Percentiles rank a stretch among this genome's conserved stretches.
Evolutionary conservation across 2,888 invertebrate species (phyloP).

Genomic region (Latheticus oryzae): DNA sequence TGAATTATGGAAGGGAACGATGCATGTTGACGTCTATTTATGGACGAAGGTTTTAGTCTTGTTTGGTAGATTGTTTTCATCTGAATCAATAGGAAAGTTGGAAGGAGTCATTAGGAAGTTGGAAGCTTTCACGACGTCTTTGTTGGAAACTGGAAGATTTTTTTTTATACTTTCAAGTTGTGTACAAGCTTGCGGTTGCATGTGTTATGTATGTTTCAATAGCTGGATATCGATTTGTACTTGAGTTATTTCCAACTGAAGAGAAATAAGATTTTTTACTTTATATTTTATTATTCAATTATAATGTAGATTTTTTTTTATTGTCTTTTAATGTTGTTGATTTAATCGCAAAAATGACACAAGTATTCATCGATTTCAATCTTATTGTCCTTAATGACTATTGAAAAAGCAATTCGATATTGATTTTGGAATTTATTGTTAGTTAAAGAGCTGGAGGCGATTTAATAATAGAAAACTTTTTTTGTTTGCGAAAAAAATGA

Average conservation of each 20-base stretch:
- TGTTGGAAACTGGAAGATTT: neutral
- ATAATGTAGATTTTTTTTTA: too few relatives aligned
- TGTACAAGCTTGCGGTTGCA: constrained; percentile 10
- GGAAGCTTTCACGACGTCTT: constrained; percentile 10
- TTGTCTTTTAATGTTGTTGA: too few relatives aligned
- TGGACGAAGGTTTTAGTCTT: constrained; percentile 8
- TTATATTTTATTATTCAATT: too few relatives aligned
- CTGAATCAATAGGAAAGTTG: constrained; percentile 17
- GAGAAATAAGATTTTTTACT: too few relatives aligned
- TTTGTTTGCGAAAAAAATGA: too few relatives aligned
- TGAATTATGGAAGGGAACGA: constrained; percentile 10
- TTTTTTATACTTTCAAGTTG: neutral
- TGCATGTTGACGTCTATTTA: constrained; percentile 20
- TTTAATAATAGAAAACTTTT: too few relatives aligned
- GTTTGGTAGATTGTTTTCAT: constrained; percentile 14
- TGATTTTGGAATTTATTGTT: too few relatives aligned
- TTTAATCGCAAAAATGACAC: constrained; percentile 12
- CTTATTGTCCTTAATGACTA: constrained; percentile 24
- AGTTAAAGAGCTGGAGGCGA: too few relatives aligned
- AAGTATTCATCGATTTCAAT: constrained; percentile 10
- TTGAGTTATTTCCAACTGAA: too few relatives aligned
- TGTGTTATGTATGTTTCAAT: constrained; percentile 2
- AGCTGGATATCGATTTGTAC: constrained; percentile 5
- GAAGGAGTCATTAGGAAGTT: constrained; percentile 13
- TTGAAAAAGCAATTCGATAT: constrained; percentile 26